phyloP scores from a whole-genome alignment of 1,140 invertebrate genomes.

The Agrypnia vestita region DNA sequence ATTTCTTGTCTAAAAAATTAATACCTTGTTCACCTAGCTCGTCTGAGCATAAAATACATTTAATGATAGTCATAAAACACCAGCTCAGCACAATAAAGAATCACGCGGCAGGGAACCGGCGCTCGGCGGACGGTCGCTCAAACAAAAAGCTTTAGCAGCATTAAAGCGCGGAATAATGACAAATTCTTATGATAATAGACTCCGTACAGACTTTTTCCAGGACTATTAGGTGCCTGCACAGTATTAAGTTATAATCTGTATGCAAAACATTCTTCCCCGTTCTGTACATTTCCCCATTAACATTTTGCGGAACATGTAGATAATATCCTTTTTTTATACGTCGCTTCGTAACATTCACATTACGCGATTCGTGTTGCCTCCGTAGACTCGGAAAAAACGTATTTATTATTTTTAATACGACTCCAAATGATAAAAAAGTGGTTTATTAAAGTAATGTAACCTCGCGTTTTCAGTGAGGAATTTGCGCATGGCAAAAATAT shows the following conservation, averaged over 20 bases:
- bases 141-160: constrained; percentile 17
- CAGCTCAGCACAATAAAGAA: constrained; percentile 3
- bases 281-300: constrained; percentile 55
- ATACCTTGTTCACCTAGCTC: too few relatives aligned
- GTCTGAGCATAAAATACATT: too few relatives aligned
- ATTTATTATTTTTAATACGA: constrained; percentile 23
- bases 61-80: too few relatives aligned
- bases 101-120: background rate
- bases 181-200: constrained; percentile 20
- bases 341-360: constrained; percentile 18
- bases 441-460: too few relatives aligned
- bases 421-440: background rate
- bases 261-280: constrained; percentile 54
- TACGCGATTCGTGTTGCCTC: constrained; percentile 3
- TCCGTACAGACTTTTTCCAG: background rate
- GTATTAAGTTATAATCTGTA: constrained; percentile 60
- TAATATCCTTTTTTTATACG: constrained; percentile 19
- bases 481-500: too few relatives aligned
- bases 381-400: constrained; percentile 8
- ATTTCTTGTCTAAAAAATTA: too few relatives aligned
- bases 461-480: too few relatives aligned
- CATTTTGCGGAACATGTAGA: constrained; percentile 45
- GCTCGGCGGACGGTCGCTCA: constrained; percentile 1
- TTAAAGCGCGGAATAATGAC: constrained; percentile 28
- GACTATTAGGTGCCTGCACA: constrained; percentile 17